Evolutionary conservation across 1,140 invertebrate species (phyloP).

Genomic region (Drosophila leontia): DNA sequence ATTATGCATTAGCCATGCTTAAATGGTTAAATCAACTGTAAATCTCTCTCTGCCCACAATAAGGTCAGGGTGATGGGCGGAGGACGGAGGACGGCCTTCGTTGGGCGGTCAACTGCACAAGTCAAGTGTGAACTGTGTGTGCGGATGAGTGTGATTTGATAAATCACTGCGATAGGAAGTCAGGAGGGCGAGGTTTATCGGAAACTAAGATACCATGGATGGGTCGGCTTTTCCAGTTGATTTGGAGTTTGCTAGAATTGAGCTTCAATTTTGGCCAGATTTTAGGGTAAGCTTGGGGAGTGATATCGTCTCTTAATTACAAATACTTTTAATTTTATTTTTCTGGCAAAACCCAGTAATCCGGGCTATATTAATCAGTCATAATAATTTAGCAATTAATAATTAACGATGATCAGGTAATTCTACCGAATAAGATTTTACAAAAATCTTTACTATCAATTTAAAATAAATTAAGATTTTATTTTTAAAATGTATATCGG

Average conservation of each 20-base stretch:
- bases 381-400: neutral
- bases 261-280: neutral
- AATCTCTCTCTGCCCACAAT: slow-evolving; percentile 58
- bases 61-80: slow-evolving; percentile 28
- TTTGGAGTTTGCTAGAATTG: slow-evolving; percentile 3
- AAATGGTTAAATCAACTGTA: slow-evolving; percentile 81
- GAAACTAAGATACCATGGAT: slow-evolving; percentile 16
- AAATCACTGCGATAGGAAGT: slow-evolving; percentile 39
- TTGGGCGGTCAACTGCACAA: slow-evolving; percentile 55
- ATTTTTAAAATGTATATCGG: too few species aligned
- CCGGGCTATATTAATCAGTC: neutral
- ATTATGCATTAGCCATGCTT: slow-evolving; percentile 80
- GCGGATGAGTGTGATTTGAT: slow-evolving; percentile 50
- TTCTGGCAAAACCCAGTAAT: neutral
- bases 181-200: slow-evolving; percentile 9
- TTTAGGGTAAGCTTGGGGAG: too few species aligned
- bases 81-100: slow-evolving; percentile 7
- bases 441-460: too few species aligned
- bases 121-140: slow-evolving; percentile 53
- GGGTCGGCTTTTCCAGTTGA: slow-evolving; percentile 30
- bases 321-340: too few species aligned
- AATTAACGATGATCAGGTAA: neutral
- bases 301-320: too few species aligned
- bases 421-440: too few species aligned
- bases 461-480: too few species aligned